Evolutionary conservation across 2,113 vertebrate species (phyloP).

Genomic region (Chloropsis cyanopogon): DNA sequence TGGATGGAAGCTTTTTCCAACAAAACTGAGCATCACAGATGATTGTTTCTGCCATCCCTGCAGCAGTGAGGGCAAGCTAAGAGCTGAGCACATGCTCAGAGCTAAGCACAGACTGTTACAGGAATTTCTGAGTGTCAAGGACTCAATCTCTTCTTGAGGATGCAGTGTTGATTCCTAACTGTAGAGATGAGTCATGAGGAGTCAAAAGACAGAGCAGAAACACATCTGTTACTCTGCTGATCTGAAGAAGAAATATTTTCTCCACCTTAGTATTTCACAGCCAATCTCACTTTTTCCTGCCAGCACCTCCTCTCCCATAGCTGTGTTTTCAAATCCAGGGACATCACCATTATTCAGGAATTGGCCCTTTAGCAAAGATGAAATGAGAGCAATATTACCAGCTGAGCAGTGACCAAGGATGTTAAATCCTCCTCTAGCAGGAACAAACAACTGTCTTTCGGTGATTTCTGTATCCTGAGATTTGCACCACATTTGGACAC

Average conservation of each 20-base stretch:
- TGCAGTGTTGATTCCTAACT: not conserved
- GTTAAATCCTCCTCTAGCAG: not conserved
- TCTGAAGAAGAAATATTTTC: conserved; percentile 2
- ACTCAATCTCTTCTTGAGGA: not conserved
- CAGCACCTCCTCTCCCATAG: conserved; percentile 1
- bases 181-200: not conserved
- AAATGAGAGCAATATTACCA: conserved; percentile 53
- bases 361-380: conserved; percentile 25
- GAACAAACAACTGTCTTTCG: not conserved
- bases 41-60: not conserved
- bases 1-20: not conserved
- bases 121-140: not conserved
- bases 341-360: conserved; percentile 58
- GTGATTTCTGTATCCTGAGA: not conserved
- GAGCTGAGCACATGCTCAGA: not conserved
- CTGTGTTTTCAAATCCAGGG: conserved; percentile 50
- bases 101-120: not conserved
- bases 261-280: not conserved
- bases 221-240: not conserved
- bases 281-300: not conserved
- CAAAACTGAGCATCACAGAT: not conserved
- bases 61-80: not conserved
- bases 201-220: not conserved
- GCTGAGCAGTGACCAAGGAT: not conserved
- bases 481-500: conserved; percentile 19